A percentile compares a stretch with the other conserved stretches of the same genome.
Evolutionary conservation across 2,797 vertebrate species (phyloP).

Genomic region (Pseudotriccus pelzelni): DNA sequence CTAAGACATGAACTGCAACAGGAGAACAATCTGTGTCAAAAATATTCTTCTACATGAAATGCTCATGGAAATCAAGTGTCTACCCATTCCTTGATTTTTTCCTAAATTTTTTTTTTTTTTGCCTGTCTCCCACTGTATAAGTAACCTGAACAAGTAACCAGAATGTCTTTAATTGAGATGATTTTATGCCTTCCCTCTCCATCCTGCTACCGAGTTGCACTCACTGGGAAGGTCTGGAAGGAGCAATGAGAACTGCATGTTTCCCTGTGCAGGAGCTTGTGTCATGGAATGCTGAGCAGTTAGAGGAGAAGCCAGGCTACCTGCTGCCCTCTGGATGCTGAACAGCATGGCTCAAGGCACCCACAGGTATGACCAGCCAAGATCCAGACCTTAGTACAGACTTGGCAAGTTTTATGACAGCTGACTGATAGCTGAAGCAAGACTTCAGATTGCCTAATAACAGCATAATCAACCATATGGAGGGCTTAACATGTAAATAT

Average conservation of each 20-base stretch:
- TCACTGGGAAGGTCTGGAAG: neutral
- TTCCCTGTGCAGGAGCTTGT: neutral
- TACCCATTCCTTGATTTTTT: neutral
- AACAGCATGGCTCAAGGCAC: neutral
- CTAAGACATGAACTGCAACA: neutral
- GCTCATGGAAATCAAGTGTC: neutral
- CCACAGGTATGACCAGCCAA: neutral
- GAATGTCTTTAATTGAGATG: neutral
- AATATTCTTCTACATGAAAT: neutral
- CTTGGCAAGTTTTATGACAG: neutral
- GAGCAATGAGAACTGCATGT: accelerated
- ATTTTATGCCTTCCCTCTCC: neutral
- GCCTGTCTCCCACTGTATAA: neutral
- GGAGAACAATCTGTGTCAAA: neutral
- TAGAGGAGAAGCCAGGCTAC: neutral
- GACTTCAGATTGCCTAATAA: neutral
- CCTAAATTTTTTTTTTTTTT: accelerated
- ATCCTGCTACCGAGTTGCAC: neutral
- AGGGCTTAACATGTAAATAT: neutral
- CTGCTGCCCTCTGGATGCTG: neutral
- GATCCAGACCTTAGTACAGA: neutral
- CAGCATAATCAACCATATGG: neutral
- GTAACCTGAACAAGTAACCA: neutral
- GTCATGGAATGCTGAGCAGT: neutral
- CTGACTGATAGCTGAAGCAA: neutral